Evolutionary conservation across 2,113 vertebrate genomes (phyloP).

Genomic region (Eonycteris spelaea): DNA sequence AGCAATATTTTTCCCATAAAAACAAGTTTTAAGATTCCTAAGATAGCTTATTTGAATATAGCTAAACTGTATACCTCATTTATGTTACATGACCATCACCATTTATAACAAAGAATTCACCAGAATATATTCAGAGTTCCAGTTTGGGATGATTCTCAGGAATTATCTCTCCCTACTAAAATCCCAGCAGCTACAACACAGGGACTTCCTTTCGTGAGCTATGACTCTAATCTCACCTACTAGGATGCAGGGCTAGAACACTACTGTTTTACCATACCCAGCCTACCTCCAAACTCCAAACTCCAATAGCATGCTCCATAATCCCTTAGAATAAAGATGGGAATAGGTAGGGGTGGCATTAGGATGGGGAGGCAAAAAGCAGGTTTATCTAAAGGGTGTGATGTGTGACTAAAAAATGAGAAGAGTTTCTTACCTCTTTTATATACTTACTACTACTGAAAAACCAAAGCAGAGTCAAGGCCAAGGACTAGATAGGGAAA

Average conservation of each 20-base stretch:
- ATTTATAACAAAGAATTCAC: constrained; percentile 9
- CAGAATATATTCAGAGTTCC: not conserved
- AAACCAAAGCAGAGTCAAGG: not conserved
- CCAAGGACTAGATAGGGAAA: not conserved
- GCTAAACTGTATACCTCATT: not conserved
- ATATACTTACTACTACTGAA: not conserved
- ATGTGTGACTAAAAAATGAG: not conserved
- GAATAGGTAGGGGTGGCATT: not conserved
- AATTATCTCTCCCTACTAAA: not conserved
- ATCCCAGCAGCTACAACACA: not conserved
- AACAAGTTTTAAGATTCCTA: not conserved
- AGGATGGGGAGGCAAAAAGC: not conserved
- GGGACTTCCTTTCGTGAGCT: not conserved
- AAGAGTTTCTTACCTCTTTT: not conserved
- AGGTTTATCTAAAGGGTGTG: not conserved
- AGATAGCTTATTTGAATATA: constrained; percentile 11
- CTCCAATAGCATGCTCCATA: not conserved
- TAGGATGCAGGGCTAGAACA: not conserved
- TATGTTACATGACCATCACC: not conserved
- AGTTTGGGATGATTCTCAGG: not conserved
- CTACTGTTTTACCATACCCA: not conserved
- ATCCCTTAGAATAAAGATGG: not conserved
- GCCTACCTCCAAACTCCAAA: not conserved
- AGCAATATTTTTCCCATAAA: not conserved
- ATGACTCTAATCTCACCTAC: not conserved